A percentile compares a stretch with the other conserved stretches of the same genome.
These are phyloP conservation scores for Drosophila anomalata DNA, from an alignment of 2,888 invertebrate species.

Conservation along the genomic window DNA sequence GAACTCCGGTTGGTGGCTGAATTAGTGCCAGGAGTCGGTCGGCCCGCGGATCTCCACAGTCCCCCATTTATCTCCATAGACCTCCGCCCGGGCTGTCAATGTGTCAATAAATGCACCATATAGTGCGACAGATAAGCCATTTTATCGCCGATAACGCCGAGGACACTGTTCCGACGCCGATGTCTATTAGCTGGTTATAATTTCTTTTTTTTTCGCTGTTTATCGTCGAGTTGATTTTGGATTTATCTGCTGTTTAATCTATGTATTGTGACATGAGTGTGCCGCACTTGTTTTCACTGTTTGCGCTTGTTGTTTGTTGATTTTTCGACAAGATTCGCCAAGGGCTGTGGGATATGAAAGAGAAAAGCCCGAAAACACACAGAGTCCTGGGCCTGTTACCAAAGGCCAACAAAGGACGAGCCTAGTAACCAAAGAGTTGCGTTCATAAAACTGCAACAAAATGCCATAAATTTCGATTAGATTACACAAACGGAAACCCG, in stretches of 20 bases:
- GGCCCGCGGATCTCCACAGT: conserved; percentile 39
- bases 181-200: conserved; percentile 62
- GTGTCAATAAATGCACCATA: conserved; percentile 75
- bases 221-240: conserved; percentile 72
- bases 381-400: conserved; percentile 11
- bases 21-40: conserved; percentile 64
- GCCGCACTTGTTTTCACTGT: conserved; percentile 66
- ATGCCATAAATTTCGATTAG: conserved; percentile 79
- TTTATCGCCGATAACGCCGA: conserved; percentile 45
- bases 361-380: conserved; percentile 5
- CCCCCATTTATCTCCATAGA: conserved; percentile 73
- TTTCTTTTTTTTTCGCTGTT: conserved; percentile 48
- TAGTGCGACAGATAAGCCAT: conserved; percentile 42
- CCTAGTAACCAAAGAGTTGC: conserved; percentile 9
- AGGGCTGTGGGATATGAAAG: conserved; percentile 6
- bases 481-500: conserved; percentile 72
- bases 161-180: conserved; percentile 50
- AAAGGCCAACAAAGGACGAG: not conserved
- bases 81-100: conserved; percentile 73
- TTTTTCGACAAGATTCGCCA: conserved; percentile 49
- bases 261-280: conserved; percentile 72
- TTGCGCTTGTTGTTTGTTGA: conserved; percentile 49
- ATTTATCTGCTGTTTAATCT: conserved; percentile 75
- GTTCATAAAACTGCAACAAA: conserved; percentile 61
- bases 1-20: conserved; percentile 42